Base-by-base conservation (phyloP, 35 echinoderm and acorn worm species). In the Antedon bifida region DNA sequence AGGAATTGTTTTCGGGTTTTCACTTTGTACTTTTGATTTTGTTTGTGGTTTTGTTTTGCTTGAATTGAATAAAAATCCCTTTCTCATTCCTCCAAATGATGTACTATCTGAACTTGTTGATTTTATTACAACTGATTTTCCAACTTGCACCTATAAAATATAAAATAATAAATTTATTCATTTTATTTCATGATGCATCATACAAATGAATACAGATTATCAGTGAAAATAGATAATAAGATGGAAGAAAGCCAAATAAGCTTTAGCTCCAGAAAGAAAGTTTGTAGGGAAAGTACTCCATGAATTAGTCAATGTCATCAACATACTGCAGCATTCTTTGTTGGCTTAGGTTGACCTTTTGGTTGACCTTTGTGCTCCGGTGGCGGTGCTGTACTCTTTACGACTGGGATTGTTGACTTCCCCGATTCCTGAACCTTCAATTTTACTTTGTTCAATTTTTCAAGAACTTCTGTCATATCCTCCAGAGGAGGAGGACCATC, bases 41-140 rank as follows among this genome's bases (percentile, higher is more conserved):
- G 73, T 56, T 82, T 17, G 35, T 31, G 85, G 35, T 74, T 83
- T 86, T 36, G 89, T 36, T 33, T 78, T 81, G 39, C 80, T 44
- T 29, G 83, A 64, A 19, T 75, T 81, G 35, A 86, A 83, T 0
- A 96, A 85, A 35, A 96, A 96, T 30, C 93, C 93, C 77, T 92
- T 91, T 76, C 89, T 96, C 84, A 96, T 82, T 12, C 93, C 93
- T 31, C 83, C 89, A 85, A 91, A 96, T 0, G 84, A 83, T 30
- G 79, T 56, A 10, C 80, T 32, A 73, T 82, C 74, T 17, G 28
- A 2, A 10, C 46, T 46, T 30, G 1, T 32, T 26, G 35, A 32
- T 77, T 82, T 91, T 19, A 33, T n/a, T 39, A 34, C 1, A 30
- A 78, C 32, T 5, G 36, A 31, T 13, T 30, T n/a, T 39, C 79